These are phyloP conservation scores for Lordiphosa fenestrarum DNA, from an alignment of 2,888 invertebrate genomes.

Conservation along the genomic window DNA sequence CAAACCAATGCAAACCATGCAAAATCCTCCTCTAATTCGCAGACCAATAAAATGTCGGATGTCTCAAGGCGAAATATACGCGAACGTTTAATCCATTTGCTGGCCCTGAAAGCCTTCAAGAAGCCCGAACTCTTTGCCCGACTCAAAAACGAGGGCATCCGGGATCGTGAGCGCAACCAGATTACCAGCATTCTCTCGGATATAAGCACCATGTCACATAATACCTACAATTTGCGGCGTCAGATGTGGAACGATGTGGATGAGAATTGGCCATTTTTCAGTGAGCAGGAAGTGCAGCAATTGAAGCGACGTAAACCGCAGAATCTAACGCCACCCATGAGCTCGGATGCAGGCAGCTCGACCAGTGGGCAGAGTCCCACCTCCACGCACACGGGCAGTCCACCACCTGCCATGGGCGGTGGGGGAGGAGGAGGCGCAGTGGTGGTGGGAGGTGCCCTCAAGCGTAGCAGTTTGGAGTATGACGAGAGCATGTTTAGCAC, in stretches of 20 bases:
- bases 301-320: constrained; percentile 95
- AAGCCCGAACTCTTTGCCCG: constrained; percentile 93
- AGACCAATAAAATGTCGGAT: constrained; percentile 71
- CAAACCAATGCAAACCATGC: constrained; percentile 43
- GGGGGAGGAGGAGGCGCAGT: constrained; percentile 16
- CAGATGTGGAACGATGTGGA: constrained; percentile 96
- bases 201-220: constrained; percentile 88
- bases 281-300: constrained; percentile 92
- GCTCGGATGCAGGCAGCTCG: constrained; percentile 89
- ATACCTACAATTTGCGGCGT: constrained; percentile 92
- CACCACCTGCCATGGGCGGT: constrained; percentile 81
- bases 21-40: constrained; percentile 43
- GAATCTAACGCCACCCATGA: constrained; percentile 93
- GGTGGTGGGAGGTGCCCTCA: constrained; percentile 52
- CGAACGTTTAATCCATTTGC: constrained; percentile 95
- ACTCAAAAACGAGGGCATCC: constrained; percentile 91
- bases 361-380: constrained; percentile 90
- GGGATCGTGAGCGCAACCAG: constrained; percentile 89
- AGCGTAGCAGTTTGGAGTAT: constrained; percentile 82
- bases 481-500: constrained; percentile 82
- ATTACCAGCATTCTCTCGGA: constrained; percentile 90
- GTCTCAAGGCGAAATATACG: constrained; percentile 83
- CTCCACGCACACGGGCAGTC: constrained; percentile 87
- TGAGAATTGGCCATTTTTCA: constrained; percentile 96
- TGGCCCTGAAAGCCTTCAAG: constrained; percentile 95